These are phyloP conservation scores for Cynaeus angustus DNA, from an alignment of 2,888 invertebrate genomes.

Conservation along the genomic window DNA sequence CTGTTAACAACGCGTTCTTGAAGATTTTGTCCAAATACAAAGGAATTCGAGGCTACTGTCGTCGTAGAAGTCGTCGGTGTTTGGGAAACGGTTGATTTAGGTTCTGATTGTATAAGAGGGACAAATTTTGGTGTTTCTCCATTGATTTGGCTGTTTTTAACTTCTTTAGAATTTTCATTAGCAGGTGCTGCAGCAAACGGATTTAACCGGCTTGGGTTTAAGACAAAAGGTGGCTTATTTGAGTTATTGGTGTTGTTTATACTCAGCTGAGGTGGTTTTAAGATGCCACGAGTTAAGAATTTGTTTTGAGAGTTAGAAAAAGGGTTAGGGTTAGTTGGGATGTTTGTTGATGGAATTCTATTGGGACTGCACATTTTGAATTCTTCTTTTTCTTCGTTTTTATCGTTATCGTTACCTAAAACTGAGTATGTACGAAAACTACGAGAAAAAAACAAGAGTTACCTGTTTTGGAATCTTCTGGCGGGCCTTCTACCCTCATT, in stretches of 20 bases:
- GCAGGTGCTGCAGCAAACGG: slow-evolving; percentile 59
- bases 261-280: slow-evolving; percentile 64
- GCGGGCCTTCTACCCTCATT: slow-evolving; percentile 67
- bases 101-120: slow-evolving; percentile 64
- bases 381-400: slow-evolving; percentile 54
- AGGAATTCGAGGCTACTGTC: slow-evolving; percentile 72
- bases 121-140: slow-evolving; percentile 68
- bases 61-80: slow-evolving; percentile 17
- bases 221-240: slow-evolving; percentile 60
- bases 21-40: slow-evolving; percentile 94
- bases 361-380: slow-evolving; percentile 62
- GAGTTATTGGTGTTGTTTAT: slow-evolving; percentile 58
- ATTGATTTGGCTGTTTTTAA: slow-evolving; percentile 59
- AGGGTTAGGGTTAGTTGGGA: slow-evolving; percentile 60
- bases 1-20: slow-evolving; percentile 85
- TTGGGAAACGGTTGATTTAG: slow-evolving; percentile 52
- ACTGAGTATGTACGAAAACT: slow-evolving; percentile 53
- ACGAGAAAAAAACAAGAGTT: too few species aligned
- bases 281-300: slow-evolving; percentile 56
- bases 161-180: slow-evolving; percentile 56
- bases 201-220: slow-evolving; percentile 69
- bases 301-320: slow-evolving; percentile 57
- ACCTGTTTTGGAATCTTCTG: slow-evolving; percentile 65
- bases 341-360: slow-evolving; percentile 52
- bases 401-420: slow-evolving; percentile 61